A percentile compares a stretch with the other conserved stretches of the same genome.
Evolutionary conservation across 2,113 vertebrate species (phyloP).

Genomic region (Tachuris rubrigastra): DNA sequence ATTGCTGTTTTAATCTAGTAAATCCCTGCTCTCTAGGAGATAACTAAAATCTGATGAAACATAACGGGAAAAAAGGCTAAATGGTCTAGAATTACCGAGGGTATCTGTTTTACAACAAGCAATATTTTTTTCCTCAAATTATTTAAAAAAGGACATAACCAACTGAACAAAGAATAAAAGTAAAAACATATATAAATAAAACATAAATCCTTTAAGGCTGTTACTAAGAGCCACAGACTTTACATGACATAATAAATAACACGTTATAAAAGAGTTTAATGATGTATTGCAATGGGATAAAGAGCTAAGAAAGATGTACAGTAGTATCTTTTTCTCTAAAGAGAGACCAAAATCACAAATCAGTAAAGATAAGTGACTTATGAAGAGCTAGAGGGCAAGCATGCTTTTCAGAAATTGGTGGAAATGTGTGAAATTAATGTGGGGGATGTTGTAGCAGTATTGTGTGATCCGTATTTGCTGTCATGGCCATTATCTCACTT

Average conservation of each 20-base stretch:
- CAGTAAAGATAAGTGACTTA: constrained; percentile 19
- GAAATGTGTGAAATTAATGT: constrained; percentile 8
- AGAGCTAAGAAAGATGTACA: constrained; percentile 47
- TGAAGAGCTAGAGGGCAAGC: not conserved
- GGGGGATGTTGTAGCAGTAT: not conserved
- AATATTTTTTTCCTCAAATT: constrained; percentile 31
- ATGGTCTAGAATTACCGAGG: constrained; percentile 48
- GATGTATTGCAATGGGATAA: constrained; percentile 7
- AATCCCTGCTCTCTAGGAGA: constrained; percentile 45
- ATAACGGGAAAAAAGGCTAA: constrained; percentile 25
- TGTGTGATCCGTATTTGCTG: not conserved
- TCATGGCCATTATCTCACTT: not conserved
- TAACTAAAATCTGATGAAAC: constrained; percentile 55
- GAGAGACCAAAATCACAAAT: constrained; percentile 12
- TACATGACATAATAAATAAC: constrained; percentile 42
- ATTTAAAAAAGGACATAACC: constrained; percentile 36
- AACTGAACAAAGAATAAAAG: constrained; percentile 4
- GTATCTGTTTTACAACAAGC: constrained; percentile 43
- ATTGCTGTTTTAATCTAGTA: constrained; percentile 67
- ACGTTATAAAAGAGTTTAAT: constrained; percentile 56
- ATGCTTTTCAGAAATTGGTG: not conserved
- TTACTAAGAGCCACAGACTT: constrained; percentile 12
- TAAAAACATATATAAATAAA: constrained; percentile 39
- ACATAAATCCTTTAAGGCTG: constrained; percentile 44
- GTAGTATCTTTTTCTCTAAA: not conserved